These are phyloP conservation scores for Lepidocolaptes lacrymiger DNA, from an alignment of 2,797 vertebrate genomes.

Conservation along the genomic window DNA sequence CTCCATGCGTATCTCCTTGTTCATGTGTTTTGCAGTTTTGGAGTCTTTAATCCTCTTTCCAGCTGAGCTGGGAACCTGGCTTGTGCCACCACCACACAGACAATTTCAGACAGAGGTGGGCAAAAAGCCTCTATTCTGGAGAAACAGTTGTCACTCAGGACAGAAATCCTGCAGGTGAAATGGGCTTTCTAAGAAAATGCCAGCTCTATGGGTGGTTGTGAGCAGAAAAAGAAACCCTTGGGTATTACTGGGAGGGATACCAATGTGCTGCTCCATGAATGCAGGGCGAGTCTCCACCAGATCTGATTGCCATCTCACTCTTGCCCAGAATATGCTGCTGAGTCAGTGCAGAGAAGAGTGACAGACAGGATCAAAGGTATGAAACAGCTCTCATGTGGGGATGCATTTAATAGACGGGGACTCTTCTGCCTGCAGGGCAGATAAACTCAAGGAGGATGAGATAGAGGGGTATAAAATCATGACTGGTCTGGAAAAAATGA, in stretches of 20 bases:
- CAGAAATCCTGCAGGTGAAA: neutral
- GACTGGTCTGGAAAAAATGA: constrained; percentile 3
- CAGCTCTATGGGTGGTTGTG: accelerated
- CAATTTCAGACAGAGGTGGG: neutral
- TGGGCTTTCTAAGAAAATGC: neutral
- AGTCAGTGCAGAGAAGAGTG: neutral
- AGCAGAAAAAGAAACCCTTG: neutral
- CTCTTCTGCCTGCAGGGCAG: neutral
- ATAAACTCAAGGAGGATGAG: constrained; percentile 47
- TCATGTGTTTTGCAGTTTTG: neutral
- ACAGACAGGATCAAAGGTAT: constrained; percentile 20
- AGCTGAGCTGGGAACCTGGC: neutral
- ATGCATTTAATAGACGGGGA: neutral
- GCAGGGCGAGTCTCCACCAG: neutral
- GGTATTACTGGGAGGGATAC: neutral
- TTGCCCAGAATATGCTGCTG: neutral
- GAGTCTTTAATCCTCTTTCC: neutral
- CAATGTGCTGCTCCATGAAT: neutral
- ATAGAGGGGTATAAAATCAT: constrained; percentile 17
- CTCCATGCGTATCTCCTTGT: accelerated
- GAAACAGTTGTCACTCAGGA: neutral
- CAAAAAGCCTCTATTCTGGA: neutral
- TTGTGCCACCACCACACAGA: neutral
- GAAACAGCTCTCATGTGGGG: neutral
- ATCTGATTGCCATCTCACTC: accelerated